Percentiles rank a stretch among this genome's conserved stretches.
Conservation (phyloP, 2,797 vertebrate species). For the Meda fulgida region DNA sequence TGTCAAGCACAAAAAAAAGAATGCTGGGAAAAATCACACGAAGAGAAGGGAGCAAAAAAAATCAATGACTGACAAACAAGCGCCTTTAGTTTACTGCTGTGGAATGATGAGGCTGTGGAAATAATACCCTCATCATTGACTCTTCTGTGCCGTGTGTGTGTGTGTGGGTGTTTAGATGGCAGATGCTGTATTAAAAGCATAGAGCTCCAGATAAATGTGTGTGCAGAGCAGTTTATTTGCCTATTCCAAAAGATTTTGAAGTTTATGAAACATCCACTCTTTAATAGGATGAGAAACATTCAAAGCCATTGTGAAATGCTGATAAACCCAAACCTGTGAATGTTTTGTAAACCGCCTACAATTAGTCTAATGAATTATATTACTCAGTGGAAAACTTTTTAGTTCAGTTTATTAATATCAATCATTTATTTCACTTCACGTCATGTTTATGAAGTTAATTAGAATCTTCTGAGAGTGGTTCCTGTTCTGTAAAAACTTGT, state of each 20-base stretch:
- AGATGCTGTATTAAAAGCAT: background rate
- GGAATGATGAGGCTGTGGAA: constrained; percentile 42
- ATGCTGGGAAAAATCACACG: constrained; percentile 28
- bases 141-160: background rate
- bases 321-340: background rate
- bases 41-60: constrained; percentile 16
- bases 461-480: background rate
- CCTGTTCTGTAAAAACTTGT: background rate
- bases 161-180: background rate
- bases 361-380: background rate
- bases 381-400: background rate
- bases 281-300: background rate
- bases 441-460: background rate
- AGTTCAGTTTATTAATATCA: background rate
- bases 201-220: background rate
- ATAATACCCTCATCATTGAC: constrained; percentile 44
- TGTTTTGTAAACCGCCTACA: background rate
- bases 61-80: constrained; percentile 50
- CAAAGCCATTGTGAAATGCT: background rate
- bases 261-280: constrained; percentile 9
- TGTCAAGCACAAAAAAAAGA: constrained; percentile 38
- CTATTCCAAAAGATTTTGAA: constrained; percentile 7
- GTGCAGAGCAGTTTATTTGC: background rate
- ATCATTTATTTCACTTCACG: background rate
- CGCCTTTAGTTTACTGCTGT: constrained; percentile 37